These are phyloP conservation scores for Paedocypris sp. DNA, from an alignment of 2,113 vertebrate genomes.

Conservation along the genomic window DNA sequence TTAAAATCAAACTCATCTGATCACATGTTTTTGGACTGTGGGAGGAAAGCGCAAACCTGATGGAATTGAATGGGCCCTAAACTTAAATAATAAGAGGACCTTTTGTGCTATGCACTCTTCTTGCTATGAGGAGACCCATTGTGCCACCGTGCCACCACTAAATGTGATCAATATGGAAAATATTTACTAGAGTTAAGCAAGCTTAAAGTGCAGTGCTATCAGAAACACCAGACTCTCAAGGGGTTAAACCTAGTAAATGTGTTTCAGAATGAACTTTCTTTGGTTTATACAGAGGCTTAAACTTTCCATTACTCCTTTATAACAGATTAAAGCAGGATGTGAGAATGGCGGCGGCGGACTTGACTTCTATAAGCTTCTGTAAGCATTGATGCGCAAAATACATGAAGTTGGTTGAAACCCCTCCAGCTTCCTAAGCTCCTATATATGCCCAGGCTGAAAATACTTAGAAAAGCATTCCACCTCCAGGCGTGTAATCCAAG, in stretches of 20 bases:
- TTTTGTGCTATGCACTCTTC: too few species aligned
- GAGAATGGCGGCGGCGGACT: slow-evolving; percentile 40
- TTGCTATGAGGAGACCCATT: too few species aligned
- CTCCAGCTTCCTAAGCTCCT: slow-evolving; percentile 29
- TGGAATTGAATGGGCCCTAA: too few species aligned
- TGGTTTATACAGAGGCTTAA: slow-evolving; percentile 7
- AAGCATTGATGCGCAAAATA: slow-evolving; percentile 43
- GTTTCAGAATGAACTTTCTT: not conserved
- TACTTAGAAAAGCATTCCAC: slow-evolving; percentile 33
- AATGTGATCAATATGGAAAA: too few species aligned
- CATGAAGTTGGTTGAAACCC: slow-evolving; percentile 35
- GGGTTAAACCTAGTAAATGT: not conserved
- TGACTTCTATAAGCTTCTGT: slow-evolving; percentile 34
- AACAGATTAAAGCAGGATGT: slow-evolving; percentile 31
- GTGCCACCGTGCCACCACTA: too few species aligned
- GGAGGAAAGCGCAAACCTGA: too few species aligned
- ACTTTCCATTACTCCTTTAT: slow-evolving; percentile 17
- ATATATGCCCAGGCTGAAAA: slow-evolving; percentile 32
- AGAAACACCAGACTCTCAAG: not conserved
- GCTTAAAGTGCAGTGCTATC: too few species aligned
- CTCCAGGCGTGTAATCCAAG: slow-evolving; percentile 10
- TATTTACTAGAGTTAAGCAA: too few species aligned
- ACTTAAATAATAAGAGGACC: too few species aligned
- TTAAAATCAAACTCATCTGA: too few species aligned
- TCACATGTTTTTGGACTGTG: too few species aligned